phyloP scores from a whole-genome alignment of 2,888 invertebrate genomes.

The Antitype chi region DNA sequence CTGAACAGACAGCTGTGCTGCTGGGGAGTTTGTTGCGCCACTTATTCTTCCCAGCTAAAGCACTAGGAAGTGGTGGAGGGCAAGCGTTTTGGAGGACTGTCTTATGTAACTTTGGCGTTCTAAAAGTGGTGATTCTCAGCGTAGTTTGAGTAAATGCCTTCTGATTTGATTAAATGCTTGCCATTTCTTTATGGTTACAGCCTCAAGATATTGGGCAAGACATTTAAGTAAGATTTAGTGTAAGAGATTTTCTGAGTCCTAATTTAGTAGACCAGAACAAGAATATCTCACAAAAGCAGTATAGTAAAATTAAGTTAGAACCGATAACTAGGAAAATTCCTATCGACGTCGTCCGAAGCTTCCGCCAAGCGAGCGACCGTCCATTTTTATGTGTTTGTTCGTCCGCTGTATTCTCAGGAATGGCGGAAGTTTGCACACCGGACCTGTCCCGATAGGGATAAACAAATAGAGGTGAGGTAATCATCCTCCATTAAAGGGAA shows the following conservation, averaged over 20 bases:
- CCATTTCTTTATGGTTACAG: background rate
- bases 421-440: conserved; percentile 33
- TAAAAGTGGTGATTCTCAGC: no score
- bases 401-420: conserved; percentile 39
- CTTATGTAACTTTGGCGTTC: no score
- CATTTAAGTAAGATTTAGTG: background rate
- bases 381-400: conserved; percentile 45
- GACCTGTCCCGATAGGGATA: conserved; percentile 35
- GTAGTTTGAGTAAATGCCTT: background rate
- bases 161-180: background rate
- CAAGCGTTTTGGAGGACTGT: no score
- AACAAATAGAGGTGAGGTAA: conserved; percentile 38
- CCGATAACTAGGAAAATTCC: conserved; percentile 26
- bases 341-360: conserved; percentile 29
- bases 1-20: background rate
- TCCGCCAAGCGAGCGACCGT: conserved; percentile 16
- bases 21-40: background rate
- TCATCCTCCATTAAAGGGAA: conserved; percentile 4
- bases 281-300: conserved; percentile 1
- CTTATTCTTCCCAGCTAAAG: no score
- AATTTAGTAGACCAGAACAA: no score
- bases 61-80: no score
- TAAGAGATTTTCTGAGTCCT: no score
- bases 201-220: background rate
- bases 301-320: conserved; percentile 4